Percentiles rank a stretch among this genome's conserved stretches.
Conservation (phyloP, 1,140 invertebrate species). For the Lasioglossum albipes region DNA sequence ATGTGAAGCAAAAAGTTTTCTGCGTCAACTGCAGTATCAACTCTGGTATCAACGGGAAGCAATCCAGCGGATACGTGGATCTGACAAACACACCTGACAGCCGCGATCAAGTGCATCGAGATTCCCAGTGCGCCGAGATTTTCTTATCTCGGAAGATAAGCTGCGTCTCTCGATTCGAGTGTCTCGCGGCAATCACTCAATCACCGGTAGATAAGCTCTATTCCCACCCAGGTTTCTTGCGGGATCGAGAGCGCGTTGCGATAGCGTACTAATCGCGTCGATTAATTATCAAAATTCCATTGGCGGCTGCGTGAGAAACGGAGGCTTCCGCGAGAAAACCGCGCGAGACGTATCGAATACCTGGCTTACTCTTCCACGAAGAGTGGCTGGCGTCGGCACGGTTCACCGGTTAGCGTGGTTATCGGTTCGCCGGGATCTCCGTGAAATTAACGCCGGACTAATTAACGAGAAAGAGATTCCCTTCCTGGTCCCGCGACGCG, state of each 20-base stretch:
- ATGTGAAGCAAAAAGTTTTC: too few relatives aligned
- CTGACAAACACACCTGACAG: too few relatives aligned
- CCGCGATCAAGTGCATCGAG: too few relatives aligned
- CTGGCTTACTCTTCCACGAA: slow-evolving; percentile 7
- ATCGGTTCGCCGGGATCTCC: slow-evolving; percentile 48
- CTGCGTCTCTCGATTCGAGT: too few relatives aligned
- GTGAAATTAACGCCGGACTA: slow-evolving; percentile 54
- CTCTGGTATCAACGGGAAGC: too few relatives aligned
- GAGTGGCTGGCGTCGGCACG: not conserved
- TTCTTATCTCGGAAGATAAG: too few relatives aligned
- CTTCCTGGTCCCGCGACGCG: not conserved
- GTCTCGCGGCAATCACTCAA: too few relatives aligned
- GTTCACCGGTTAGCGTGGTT: slow-evolving; percentile 26
- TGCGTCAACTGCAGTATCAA: too few relatives aligned
- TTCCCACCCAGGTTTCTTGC: not conserved
- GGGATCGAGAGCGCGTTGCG: not conserved
- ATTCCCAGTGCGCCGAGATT: too few relatives aligned
- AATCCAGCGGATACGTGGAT: too few relatives aligned
- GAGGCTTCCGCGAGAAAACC: not conserved
- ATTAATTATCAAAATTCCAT: not conserved
- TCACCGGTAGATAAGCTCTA: not conserved
- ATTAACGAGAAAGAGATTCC: slow-evolving; percentile 54
- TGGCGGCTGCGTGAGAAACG: slow-evolving; percentile 28
- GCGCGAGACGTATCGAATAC: not conserved
- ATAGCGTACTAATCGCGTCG: not conserved